Evolutionary conservation across 2,888 invertebrate genomes (phyloP).

Genomic region (Coremacera marginata): DNA sequence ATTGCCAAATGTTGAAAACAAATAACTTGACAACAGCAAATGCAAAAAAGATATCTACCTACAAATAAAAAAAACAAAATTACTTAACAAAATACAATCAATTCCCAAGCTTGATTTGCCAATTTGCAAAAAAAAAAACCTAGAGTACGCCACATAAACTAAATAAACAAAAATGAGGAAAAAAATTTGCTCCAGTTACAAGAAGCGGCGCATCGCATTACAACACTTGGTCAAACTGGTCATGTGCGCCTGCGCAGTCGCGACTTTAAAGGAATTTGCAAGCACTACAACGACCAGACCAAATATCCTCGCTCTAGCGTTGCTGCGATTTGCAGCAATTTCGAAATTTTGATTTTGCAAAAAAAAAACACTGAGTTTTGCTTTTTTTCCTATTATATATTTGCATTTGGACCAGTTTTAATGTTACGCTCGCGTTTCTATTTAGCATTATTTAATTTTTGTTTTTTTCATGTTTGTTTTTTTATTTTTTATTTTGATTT

Average conservation of each 20-base stretch:
- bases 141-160: not conserved
- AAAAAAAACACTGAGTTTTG: not conserved
- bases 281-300: not conserved
- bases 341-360: not conserved
- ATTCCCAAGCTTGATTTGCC: slow-evolving; percentile 5
- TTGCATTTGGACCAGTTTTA: slow-evolving; percentile 25
- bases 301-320: not conserved
- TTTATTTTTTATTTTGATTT: not conserved
- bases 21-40: not conserved
- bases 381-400: not conserved
- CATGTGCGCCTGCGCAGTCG: slow-evolving; percentile 7
- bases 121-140: too few species aligned
- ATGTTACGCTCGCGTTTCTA: slow-evolving; percentile 8
- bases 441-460: not conserved
- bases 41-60: not conserved
- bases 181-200: slow-evolving; percentile 12
- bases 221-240: slow-evolving; percentile 21
- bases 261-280: slow-evolving; percentile 23
- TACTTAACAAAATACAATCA: not conserved
- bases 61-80: not conserved
- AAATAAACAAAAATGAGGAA: not conserved
- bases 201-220: slow-evolving; percentile 26
- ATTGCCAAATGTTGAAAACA: not conserved
- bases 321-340: not conserved
- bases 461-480: not conserved